These are phyloP conservation scores for Lynx canadensis DNA, from an alignment of 2,113 vertebrate species.

Conservation along the genomic window DNA sequence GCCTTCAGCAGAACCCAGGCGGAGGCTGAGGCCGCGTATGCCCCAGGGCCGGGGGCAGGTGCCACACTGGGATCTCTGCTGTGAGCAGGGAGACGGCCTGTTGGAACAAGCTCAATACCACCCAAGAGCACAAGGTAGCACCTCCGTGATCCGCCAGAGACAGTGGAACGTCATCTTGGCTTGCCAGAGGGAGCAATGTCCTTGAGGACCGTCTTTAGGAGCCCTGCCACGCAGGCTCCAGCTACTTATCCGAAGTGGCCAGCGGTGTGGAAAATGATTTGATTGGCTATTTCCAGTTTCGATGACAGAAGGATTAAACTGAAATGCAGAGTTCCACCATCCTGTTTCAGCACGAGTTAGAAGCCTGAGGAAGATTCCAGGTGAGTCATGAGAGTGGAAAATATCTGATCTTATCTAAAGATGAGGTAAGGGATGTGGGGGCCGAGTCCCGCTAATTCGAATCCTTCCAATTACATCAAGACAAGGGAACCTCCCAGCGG, in stretches of 20 bases:
- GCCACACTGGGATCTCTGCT: background rate
- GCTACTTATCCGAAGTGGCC: background rate
- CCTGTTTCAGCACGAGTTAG: background rate
- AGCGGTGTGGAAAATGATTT: background rate
- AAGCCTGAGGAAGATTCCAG: background rate
- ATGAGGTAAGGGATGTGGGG: background rate
- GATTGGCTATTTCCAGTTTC: background rate
- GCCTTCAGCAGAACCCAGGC: background rate
- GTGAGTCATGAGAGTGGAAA: background rate
- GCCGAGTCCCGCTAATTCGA: background rate
- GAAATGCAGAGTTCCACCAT: background rate
- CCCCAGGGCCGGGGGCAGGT: background rate
- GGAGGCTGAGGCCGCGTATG: accelerated
- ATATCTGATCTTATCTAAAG: background rate
- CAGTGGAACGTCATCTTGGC: background rate
- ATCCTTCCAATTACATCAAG: background rate
- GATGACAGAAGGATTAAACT: background rate
- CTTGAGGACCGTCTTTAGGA: background rate
- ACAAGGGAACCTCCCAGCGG: background rate
- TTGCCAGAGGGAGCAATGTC: background rate
- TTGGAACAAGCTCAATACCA: background rate
- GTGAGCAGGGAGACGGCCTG: background rate
- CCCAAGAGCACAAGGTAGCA: background rate
- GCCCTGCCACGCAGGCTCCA: background rate
- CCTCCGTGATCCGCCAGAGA: background rate